Conservation (phyloP, 2,888 invertebrate genomes). For the Cepaea hortensis region DNA sequence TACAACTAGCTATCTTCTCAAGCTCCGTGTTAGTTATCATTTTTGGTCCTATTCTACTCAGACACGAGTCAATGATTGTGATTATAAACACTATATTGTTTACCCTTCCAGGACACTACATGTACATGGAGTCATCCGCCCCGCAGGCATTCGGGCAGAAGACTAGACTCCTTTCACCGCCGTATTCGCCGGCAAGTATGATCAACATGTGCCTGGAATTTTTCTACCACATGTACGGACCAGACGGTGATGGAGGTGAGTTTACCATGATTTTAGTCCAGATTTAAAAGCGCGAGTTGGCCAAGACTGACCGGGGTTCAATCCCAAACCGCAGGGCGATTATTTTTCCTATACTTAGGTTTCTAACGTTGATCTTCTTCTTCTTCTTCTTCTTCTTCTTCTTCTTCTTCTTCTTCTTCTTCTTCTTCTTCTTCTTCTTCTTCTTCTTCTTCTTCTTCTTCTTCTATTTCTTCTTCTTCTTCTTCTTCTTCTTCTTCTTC, state of each 20-base stretch:
- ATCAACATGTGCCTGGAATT: slow-evolving; percentile 62
- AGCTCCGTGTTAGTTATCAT: too few species aligned
- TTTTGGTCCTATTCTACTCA: too few species aligned
- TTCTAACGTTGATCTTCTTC: background rate
- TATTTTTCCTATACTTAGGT: background rate
- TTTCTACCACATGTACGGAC: slow-evolving; percentile 68
- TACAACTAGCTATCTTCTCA: too few species aligned
- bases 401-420: too few species aligned
- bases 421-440: too few species aligned
- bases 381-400: background rate
- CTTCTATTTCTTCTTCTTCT: too few species aligned
- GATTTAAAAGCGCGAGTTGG: background rate
- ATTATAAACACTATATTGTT: too few species aligned
- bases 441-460: too few species aligned
- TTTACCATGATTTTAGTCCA: background rate
- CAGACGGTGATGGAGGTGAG: slow-evolving; percentile 48
- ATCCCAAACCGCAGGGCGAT: background rate
- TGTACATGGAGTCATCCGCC: slow-evolving; percentile 50
- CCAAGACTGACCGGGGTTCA: background rate
- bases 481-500: background rate
- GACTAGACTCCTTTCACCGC: slow-evolving; percentile 59
- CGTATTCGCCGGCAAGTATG: slow-evolving; percentile 52
- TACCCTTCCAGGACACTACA: slow-evolving; percentile 34
- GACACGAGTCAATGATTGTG: too few species aligned
- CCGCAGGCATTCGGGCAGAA: slow-evolving; percentile 58